Conservation (phyloP, 2,888 invertebrate species). For the Drosophila affinis region DNA sequence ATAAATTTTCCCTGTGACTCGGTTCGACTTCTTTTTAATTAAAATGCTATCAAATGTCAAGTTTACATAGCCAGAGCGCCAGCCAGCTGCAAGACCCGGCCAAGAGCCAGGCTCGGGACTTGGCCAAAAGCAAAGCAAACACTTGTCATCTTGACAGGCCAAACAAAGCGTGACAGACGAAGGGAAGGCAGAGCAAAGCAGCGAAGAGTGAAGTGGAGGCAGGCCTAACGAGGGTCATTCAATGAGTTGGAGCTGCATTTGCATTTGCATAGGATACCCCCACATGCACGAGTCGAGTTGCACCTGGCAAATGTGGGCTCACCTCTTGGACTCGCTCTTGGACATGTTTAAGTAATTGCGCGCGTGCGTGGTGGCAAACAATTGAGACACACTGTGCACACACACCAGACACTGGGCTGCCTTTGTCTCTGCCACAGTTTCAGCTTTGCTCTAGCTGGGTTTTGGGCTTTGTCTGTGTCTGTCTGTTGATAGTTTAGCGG, state of each 20-base stretch:
- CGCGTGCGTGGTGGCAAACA: slow-evolving; percentile 80
- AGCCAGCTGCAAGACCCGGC: slow-evolving; percentile 64
- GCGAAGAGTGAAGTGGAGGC: slow-evolving; percentile 44
- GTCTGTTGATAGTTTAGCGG: slow-evolving; percentile 76
- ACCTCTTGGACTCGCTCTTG: slow-evolving; percentile 70
- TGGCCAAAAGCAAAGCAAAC: slow-evolving; percentile 68
- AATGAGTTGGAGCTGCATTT: slow-evolving; percentile 56
- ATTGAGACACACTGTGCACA: slow-evolving; percentile 73
- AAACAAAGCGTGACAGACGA: slow-evolving; percentile 79
- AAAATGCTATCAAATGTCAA: slow-evolving; percentile 81
- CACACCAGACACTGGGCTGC: slow-evolving; percentile 25
- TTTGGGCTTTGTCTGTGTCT: slow-evolving; percentile 47
- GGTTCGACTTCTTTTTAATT: slow-evolving; percentile 69
- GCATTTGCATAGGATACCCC: slow-evolving; percentile 73
- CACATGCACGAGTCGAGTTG: slow-evolving; percentile 18
- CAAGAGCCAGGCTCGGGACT: slow-evolving; percentile 8
- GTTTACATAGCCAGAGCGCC: slow-evolving; percentile 72
- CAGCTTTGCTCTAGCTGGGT: slow-evolving; percentile 37
- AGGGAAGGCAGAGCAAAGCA: slow-evolving; percentile 41
- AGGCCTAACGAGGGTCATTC: slow-evolving; percentile 77
- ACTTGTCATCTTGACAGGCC: slow-evolving; percentile 79
- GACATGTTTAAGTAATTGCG: slow-evolving; percentile 77
- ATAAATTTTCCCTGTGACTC: slow-evolving; percentile 67
- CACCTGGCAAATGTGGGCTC: slow-evolving; percentile 69
- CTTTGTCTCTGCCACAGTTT: slow-evolving; percentile 29